Evolutionary conservation across 2,888 invertebrate species (phyloP).

Genomic region (Platycheirus albimanus): DNA sequence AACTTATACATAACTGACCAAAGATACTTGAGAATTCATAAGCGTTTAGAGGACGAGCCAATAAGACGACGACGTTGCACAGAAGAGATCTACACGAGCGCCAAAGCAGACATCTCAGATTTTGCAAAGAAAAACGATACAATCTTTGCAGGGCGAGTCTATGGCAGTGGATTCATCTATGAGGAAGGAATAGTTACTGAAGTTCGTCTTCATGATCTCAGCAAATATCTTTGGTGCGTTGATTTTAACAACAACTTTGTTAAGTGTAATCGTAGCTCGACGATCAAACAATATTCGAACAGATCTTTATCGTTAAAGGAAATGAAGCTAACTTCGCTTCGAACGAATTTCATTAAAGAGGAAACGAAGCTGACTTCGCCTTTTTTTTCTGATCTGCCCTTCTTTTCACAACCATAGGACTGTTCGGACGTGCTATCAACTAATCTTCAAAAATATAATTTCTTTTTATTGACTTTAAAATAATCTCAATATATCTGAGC

Average conservation of each 20-base stretch:
- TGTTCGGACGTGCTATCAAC: too few species aligned
- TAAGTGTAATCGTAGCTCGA: too few species aligned
- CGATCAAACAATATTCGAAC: too few species aligned
- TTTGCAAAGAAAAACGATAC: slow-evolving; percentile 79
- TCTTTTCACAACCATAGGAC: too few species aligned
- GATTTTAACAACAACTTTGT: slow-evolving; percentile 79
- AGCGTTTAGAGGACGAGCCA: slow-evolving; percentile 79
- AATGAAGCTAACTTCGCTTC: too few species aligned
- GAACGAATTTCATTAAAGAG: too few species aligned
- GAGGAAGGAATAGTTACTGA: slow-evolving; percentile 77
- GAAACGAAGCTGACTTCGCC: too few species aligned
- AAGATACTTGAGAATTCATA: slow-evolving; percentile 79
- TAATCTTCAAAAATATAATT: too few species aligned
- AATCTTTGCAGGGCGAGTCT: slow-evolving; percentile 80
- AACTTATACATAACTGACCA: slow-evolving; percentile 84
- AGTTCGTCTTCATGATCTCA: slow-evolving; percentile 78
- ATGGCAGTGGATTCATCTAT: slow-evolving; percentile 79
- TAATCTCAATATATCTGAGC: too few species aligned
- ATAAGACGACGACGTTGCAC: slow-evolving; percentile 79
- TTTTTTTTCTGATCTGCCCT: too few species aligned
- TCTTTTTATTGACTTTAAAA: too few species aligned
- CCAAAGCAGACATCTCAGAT: slow-evolving; percentile 78
- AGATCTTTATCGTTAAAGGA: too few species aligned
- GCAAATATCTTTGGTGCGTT: slow-evolving; percentile 79
- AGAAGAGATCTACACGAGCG: slow-evolving; percentile 77